Base-by-base conservation (phyloP, 2,797 vertebrate genomes). In the Luscinia luscinia region DNA sequence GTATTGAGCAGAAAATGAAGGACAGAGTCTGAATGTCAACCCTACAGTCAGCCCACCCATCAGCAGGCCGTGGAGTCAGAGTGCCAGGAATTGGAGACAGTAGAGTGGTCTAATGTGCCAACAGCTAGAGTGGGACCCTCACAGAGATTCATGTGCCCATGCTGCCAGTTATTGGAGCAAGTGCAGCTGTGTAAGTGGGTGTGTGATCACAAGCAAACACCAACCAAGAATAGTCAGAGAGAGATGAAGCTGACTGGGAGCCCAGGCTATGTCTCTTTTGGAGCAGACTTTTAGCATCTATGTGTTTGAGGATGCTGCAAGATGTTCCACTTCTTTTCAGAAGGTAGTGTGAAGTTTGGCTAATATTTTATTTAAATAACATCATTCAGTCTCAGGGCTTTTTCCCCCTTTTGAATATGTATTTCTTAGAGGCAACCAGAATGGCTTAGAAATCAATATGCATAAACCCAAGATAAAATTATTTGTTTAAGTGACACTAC, bases 91-190 rank as follows among this genome's bases (percentile, higher is more conserved):
- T 27, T 34, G n/a, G 21, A 51, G 23, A 49, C 23, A 41, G 41
- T 11, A 38, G 22, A 57, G 20, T 20, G 32, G 9, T 34, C 5
- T 7, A 10, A n/a, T 2, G 6, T 34, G 30, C 12, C 21, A 73
- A 21, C 18, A 64, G 8, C 21, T 23, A 2, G 7, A 49, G 23
- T 16, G 8, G 10, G 12, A 68, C 26, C 27, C 45, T 41, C 17
- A 36, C 2, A n/a, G 20, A 15, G 3, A 12, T 4, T 13, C 1
- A 0, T 6, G 14, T 69, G 22, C 28, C 32, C 2, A 1, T 13
- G 26, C 32, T 76, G 40, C 6, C 51, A 46, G 46, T 5, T 64
- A 24, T 2, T 38, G 45, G 40, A 59, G 22, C 8, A 58, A 67
- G 15, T 8, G 13, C 30, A 51, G 30, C 6, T 43, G 9, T n/a